These are phyloP conservation scores for Coenonympha arcania DNA, from an alignment of 2,888 invertebrate genomes.

Conservation along the genomic window DNA sequence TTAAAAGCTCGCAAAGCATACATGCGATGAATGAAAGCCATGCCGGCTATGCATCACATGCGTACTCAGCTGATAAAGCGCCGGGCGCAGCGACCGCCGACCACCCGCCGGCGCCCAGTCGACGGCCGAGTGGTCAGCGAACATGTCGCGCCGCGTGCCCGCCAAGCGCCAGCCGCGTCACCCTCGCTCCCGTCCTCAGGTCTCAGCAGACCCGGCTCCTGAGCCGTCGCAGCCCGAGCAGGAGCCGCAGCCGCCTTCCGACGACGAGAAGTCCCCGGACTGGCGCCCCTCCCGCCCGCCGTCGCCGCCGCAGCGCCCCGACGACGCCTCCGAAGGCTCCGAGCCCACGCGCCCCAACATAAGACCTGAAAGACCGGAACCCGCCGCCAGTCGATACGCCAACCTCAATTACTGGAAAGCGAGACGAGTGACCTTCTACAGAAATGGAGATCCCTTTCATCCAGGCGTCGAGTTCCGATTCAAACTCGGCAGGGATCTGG, in stretches of 20 bases:
- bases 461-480: constrained; percentile 90
- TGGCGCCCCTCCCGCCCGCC: constrained; percentile 63
- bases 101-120: constrained; percentile 43
- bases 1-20: neutral
- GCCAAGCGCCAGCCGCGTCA: constrained; percentile 45
- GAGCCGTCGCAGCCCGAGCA: constrained; percentile 61
- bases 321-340: constrained; percentile 66
- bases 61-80: constrained; percentile 32
- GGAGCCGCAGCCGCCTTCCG: constrained; percentile 57
- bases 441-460: constrained; percentile 94
- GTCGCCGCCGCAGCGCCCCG: constrained; percentile 59
- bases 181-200: constrained; percentile 57
- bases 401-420: constrained; percentile 92
- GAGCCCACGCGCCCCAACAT: constrained; percentile 73
- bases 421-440: constrained; percentile 89
- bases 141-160: constrained; percentile 65
- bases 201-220: constrained; percentile 58
- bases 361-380: constrained; percentile 50
- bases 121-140: constrained; percentile 51
- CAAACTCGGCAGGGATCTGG: constrained; percentile 90
- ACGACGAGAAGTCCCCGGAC: constrained; percentile 73
- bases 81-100: constrained; percentile 44
- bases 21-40: constrained; percentile 31
- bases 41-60: constrained; percentile 28
- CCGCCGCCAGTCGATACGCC: constrained; percentile 78